Percentiles rank a stretch among this genome's conserved stretches.
Conservation (phyloP, 2,113 vertebrate species). For the Ia io region DNA sequence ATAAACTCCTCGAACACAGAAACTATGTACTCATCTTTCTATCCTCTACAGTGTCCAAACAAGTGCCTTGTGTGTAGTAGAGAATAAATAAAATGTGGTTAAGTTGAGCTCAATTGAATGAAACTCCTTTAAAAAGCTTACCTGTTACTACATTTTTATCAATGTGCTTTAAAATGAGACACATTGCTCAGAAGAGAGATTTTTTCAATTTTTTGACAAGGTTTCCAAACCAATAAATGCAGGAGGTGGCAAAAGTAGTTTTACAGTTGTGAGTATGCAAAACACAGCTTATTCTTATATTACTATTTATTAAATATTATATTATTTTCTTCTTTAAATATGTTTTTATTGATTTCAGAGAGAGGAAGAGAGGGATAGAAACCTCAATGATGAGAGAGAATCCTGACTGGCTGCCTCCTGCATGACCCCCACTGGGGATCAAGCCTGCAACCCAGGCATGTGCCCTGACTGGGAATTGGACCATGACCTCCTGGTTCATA, state of each 20-base stretch:
- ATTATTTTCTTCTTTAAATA: background rate
- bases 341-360: background rate
- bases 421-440: too few species aligned
- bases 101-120: slow-evolving; percentile 14
- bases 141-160: background rate
- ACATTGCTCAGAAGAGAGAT: background rate
- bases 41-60: background rate
- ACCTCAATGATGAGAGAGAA: too few species aligned
- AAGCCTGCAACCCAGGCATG: too few species aligned
- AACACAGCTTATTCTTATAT: background rate
- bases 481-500: too few species aligned
- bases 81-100: background rate
- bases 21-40: background rate
- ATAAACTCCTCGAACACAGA: background rate
- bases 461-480: too few species aligned
- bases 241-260: background rate
- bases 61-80: background rate
- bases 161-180: background rate
- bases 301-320: background rate
- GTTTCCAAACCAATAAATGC: background rate
- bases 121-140: slow-evolving; percentile 3
- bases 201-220: background rate
- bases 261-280: background rate
- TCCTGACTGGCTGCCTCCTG: too few species aligned
- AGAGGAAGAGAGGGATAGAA: background rate